Evolutionary conservation across 53 echinoderm and acorn worm species (phyloP).

Genomic region (Zoroaster sp.): DNA sequence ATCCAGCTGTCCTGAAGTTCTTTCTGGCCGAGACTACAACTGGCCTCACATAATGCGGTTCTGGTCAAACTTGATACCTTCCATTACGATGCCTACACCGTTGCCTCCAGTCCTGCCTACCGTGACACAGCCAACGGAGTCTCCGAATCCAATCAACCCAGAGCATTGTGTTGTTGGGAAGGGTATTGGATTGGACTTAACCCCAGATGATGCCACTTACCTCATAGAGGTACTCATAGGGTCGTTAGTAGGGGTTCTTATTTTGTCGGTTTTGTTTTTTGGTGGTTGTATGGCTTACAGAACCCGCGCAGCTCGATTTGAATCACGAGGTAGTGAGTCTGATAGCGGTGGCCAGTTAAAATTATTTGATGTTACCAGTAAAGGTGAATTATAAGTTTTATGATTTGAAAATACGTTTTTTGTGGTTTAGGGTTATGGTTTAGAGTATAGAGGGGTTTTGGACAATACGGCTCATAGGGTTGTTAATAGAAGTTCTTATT

Average conservation of each 20-base stretch:
- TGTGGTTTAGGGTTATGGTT: too few species aligned
- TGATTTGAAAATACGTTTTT: too few species aligned
- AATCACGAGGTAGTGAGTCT: neutral
- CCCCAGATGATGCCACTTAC: conserved; percentile 9
- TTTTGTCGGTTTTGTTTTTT: neutral
- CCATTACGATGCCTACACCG: neutral
- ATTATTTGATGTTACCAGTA: neutral
- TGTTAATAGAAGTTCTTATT: neutral
- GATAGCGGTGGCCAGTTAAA: too few species aligned
- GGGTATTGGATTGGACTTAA: conserved; percentile 14
- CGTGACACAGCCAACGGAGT: neutral
- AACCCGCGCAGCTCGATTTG: neutral
- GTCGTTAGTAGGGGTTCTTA: neutral
- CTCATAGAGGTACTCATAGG: conserved; percentile 49
- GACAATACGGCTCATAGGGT: conserved; percentile 29
- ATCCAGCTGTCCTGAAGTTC: conserved; percentile 15
- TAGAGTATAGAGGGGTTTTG: too few species aligned
- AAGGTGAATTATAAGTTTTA: neutral
- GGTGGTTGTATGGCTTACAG: conserved; percentile 39
- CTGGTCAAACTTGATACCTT: conserved; percentile 11
- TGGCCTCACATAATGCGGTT: conserved; percentile 10
- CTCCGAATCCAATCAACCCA: neutral
- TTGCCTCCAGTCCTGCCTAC: neutral
- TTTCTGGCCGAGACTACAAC: neutral
- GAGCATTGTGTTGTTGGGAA: conserved; percentile 20